phyloP scores from a whole-genome alignment of 2,113 vertebrate species.

The Chionomys nivalis region DNA sequence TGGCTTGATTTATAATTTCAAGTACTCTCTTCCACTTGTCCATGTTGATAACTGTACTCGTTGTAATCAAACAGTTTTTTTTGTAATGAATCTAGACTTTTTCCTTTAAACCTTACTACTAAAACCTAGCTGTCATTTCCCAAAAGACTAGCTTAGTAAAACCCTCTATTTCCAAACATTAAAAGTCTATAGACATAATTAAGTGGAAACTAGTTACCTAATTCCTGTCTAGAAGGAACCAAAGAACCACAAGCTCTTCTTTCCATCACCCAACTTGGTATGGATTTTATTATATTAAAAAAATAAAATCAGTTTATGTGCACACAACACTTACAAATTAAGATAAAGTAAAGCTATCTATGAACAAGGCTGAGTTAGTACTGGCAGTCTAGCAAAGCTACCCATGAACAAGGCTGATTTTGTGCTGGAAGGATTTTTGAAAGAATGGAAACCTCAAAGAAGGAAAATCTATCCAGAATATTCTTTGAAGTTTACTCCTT shows the following conservation, averaged over 20 bases:
- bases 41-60: background rate
- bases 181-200: background rate
- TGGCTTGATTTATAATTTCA: conserved; percentile 15
- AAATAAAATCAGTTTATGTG: background rate
- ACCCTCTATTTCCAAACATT: background rate
- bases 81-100: background rate
- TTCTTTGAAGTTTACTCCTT: background rate
- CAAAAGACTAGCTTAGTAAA: background rate
- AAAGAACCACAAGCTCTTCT: background rate
- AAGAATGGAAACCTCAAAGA: background rate
- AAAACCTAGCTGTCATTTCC: background rate
- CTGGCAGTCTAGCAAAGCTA: background rate
- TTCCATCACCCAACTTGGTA: background rate
- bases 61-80: background rate
- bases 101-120: background rate
- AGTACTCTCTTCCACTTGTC: background rate
- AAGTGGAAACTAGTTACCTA: background rate
- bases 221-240: background rate
- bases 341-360: background rate
- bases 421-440: background rate
- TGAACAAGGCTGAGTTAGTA: background rate
- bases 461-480: background rate
- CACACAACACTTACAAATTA: background rate
- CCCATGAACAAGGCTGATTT: background rate
- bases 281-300: background rate